phyloP scores from a whole-genome alignment of 2,113 vertebrate species.

The Phalacrocorax brasilianus region DNA sequence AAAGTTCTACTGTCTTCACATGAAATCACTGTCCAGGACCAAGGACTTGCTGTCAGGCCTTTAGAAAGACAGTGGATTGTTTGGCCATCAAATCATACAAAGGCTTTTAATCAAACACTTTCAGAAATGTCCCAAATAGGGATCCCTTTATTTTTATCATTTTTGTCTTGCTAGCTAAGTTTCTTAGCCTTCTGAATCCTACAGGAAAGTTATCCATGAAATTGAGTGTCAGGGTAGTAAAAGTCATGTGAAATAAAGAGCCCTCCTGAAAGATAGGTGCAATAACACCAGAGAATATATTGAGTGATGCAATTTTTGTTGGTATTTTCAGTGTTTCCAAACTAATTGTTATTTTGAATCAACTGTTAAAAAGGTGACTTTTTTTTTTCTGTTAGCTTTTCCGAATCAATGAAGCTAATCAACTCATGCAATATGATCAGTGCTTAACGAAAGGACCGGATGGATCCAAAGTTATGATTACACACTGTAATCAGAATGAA shows the following conservation, averaged over 20 bases:
- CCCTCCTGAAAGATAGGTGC: not conserved
- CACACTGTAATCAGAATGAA: conserved; percentile 91
- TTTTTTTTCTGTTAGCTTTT: conserved; percentile 81
- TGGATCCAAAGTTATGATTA: conserved; percentile 86
- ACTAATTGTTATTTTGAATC: not conserved
- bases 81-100: not conserved
- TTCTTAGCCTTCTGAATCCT: not conserved
- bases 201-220: not conserved
- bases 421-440: conserved; percentile 98
- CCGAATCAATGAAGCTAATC: conserved; percentile 95
- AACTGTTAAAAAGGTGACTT: not conserved
- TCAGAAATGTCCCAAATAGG: not conserved
- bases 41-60: not conserved
- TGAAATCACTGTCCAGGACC: not conserved
- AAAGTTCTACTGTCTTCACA: not conserved
- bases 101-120: not conserved
- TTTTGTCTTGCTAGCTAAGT: not conserved
- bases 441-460: conserved; percentile 88
- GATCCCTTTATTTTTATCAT: not conserved
- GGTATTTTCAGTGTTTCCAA: not conserved
- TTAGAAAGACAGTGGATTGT: not conserved
- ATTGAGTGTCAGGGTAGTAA: not conserved
- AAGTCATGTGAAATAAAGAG: not conserved
- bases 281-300: not conserved
- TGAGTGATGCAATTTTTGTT: not conserved